Base-by-base conservation (phyloP, 1,140 invertebrate genomes). In the Eulimnadia texana region DNA sequence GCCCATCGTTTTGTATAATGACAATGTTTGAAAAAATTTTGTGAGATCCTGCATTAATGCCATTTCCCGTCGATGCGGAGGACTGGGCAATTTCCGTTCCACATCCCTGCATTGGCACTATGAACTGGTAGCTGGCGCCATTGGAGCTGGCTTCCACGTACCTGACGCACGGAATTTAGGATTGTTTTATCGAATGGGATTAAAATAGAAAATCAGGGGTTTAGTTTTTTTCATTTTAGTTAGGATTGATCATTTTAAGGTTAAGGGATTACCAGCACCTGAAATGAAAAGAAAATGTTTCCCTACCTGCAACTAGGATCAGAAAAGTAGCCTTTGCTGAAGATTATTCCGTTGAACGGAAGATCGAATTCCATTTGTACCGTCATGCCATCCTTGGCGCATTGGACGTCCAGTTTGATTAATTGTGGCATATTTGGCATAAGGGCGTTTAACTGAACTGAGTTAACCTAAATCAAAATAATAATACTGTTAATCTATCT, bases 291-390 rank as follows among this genome's bases (percentile, higher is more conserved):
- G 24, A 24, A 19, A 1, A 55, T 51, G 10, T 6, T 6, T n/a
- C 13, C 73, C 76, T 69, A 84, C 80, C 77, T 78, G 77, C 83
- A 85, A 61, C 78, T 80, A 11, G 80, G 78, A 67, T 85, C 80
- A 42, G 77, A 77, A 65, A 79, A 79, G 62, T 79, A 77, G 13
- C 83, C 82, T 68, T 85, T 84, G 65, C 82, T 85, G 73, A 84
- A 86, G 28, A 86, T 79, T 19, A 85, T 77, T n/a, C 84, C 84
- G 63, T 82, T 77, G 65, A 83, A 86, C 1, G 79, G 72, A 49
- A 78, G 74, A 2, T 78, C 73, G 67, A 85, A 85, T 25, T 81
- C 77, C 0, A 86, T 74, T 28, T 77, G 78, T 1, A 86, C 83
- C 29, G 77, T 72, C 67, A 86, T 84, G 16, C 73, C 78, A 23